Evolutionary conservation across 2,113 vertebrate genomes (phyloP).

Genomic region (Todiramphus saurophagus): DNA sequence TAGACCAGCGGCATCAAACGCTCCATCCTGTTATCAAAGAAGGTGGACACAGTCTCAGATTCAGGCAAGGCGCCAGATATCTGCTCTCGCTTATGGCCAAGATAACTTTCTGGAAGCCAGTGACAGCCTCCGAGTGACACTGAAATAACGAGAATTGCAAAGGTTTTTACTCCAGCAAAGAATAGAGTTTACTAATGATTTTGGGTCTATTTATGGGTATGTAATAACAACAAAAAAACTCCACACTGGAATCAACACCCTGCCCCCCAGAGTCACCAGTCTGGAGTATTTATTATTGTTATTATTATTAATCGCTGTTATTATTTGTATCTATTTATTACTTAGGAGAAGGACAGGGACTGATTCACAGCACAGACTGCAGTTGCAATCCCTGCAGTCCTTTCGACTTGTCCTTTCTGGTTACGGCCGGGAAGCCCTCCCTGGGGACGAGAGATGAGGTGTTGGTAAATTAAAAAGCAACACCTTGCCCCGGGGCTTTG

Average conservation of each 20-base stretch:
- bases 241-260: neutral
- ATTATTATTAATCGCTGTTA: neutral
- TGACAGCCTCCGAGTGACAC: neutral
- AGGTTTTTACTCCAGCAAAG: neutral
- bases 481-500: constrained; percentile 1
- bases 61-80: neutral
- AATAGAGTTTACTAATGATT: neutral
- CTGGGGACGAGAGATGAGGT: neutral
- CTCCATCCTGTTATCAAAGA: neutral
- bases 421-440: neutral
- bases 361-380: neutral
- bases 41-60: neutral
- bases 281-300: neutral
- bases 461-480: constrained; percentile 11
- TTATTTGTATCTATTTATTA: neutral
- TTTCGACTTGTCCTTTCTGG: neutral
- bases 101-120: neutral
- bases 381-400: neutral
- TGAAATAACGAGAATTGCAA: neutral
- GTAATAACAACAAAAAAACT: neutral
- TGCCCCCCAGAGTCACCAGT: neutral
- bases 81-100: neutral
- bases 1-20: neutral
- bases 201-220: neutral
- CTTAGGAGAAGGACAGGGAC: neutral